phyloP scores from a whole-genome alignment of 2,888 invertebrate species.

The Melinopterus prodromus region DNA sequence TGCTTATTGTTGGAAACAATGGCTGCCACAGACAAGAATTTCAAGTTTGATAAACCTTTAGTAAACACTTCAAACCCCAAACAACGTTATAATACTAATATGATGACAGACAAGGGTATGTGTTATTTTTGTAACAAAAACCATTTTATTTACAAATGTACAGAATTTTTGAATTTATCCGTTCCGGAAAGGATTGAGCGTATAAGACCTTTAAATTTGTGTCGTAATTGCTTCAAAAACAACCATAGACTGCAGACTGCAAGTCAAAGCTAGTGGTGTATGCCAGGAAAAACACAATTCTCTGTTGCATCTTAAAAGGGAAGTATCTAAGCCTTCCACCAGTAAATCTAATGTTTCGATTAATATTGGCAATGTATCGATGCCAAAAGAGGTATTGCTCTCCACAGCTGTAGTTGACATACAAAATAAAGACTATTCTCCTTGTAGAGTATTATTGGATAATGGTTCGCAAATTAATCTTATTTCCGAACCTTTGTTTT shows the following conservation, averaged over 20 bases:
- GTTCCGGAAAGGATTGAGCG: not conserved
- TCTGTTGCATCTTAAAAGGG: not conserved
- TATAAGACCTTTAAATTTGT: conserved; percentile 6
- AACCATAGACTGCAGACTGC: not conserved
- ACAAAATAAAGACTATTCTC: not conserved
- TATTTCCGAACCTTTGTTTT: not conserved
- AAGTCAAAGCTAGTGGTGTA: not conserved
- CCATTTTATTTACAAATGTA: conserved; percentile 16
- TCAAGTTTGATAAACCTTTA: not conserved
- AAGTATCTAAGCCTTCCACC: not conserved
- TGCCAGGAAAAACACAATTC: not conserved
- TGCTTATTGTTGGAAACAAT: not conserved
- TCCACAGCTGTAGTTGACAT: conserved; percentile 11
- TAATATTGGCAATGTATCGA: not conserved
- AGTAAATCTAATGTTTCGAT: not conserved
- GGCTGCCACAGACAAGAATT: not conserved
- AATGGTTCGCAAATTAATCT: conserved; percentile 9
- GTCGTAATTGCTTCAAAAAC: conserved; percentile 14
- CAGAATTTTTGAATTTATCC: conserved; percentile 15
- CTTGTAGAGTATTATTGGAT: not conserved
- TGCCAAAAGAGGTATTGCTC: not conserved
- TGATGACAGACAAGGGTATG: not conserved
- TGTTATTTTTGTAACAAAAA: conserved; percentile 8
- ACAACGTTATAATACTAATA: not conserved
- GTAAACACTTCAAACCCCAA: not conserved